Conservation (phyloP, 2,113 vertebrate species). For the Cryptotis parvus region DNA sequence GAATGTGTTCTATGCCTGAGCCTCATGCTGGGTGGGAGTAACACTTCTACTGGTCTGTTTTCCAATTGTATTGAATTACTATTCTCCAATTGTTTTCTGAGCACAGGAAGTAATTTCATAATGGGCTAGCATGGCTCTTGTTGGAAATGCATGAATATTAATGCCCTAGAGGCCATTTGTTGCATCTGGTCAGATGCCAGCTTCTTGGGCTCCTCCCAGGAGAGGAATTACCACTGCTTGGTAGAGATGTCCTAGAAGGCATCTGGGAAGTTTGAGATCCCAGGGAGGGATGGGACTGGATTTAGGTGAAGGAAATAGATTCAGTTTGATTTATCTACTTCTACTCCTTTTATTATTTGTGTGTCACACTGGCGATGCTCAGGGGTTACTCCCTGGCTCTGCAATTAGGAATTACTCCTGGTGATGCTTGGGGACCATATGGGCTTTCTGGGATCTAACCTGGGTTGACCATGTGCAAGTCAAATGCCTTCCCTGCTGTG, state of each 20-base stretch:
- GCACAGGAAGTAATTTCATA: background rate
- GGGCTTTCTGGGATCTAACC: no score
- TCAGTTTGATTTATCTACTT: background rate
- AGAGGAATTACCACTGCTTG: background rate
- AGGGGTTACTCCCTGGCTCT: no score
- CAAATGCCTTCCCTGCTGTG: no score
- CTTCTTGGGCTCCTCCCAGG: background rate
- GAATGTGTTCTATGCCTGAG: no score
- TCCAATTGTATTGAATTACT: slow-evolving; percentile 30
- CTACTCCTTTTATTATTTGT: no score
- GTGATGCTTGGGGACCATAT: no score
- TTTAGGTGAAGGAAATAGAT: background rate
- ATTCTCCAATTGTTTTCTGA: slow-evolving; percentile 24
- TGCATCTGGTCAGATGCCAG: background rate
- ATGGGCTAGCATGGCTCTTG: background rate
- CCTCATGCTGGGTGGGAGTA: no score
- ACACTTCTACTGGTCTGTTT: background rate
- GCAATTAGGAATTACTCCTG: no score
- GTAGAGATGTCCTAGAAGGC: background rate
- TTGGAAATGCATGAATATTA: slow-evolving; percentile 7
- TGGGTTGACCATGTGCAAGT: no score
- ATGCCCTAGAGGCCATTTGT: background rate
- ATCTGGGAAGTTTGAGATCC: background rate
- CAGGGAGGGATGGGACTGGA: background rate
- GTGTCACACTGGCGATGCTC: no score